Base-by-base conservation (phyloP, 2,797 vertebrate species). In the Otus scops region DNA sequence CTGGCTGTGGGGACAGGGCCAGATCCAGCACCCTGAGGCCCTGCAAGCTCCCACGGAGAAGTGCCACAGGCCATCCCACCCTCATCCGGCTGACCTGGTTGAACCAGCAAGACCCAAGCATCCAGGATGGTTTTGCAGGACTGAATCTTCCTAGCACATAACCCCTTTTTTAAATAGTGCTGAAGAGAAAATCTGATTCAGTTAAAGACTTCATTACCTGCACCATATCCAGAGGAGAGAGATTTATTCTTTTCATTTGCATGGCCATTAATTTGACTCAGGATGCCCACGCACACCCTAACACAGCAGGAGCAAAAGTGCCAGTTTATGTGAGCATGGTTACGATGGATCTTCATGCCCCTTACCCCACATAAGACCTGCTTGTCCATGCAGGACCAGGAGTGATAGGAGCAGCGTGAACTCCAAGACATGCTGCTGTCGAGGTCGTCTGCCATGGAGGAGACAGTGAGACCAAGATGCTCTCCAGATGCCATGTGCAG, bases 311-410 rank as follows among this genome's bases (percentile, higher is more conserved):
- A 85, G 30, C 67, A 79, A 59, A 36, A 23, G 6, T 56, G 32
- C 39, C 16, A 28, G 9, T 4, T 74, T 14, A 3, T 32, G 53
- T 23, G 48, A 85, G 28, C 3, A 0, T 11, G 15, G 6, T 7
- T 76, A 39, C 0, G 3, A 59, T 4, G 59, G 39, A 36, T 51
- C 28, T 85, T 57, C 0, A 0, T 7, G 51, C 28, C 16, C 1
- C 0, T 65, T 39, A 22, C 17, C 47, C 78, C 21, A 27, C 0
- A 0, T 14, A 11, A 47, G 61, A 20, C 21, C 36, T 30, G 16
- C 13, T 57, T 57, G 38, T 14, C 65, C 22, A 0, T 5, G 16
- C 47, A 70, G 79, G 45, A 45, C 18, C 19, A 43, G 10, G 30
- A 83, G 9, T 9, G 30, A 63, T 4, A 59, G 45, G 59, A 83